A percentile compares a stretch with the other conserved stretches of the same genome.
phyloP scores from a whole-genome alignment of 2,888 invertebrate species.

The Gymnocheta viridis region DNA sequence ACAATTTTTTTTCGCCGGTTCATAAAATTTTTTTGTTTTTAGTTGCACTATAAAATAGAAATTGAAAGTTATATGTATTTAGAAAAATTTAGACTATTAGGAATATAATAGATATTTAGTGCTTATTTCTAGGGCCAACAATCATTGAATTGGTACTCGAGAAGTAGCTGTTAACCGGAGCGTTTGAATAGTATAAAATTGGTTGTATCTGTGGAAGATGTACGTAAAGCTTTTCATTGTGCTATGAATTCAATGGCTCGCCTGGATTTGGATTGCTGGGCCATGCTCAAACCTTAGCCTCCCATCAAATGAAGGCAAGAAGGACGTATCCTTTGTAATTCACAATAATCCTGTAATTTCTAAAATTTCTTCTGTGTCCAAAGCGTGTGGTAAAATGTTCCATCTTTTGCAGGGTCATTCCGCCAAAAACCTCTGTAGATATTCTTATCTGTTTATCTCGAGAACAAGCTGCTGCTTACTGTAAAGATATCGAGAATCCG shows the following conservation, averaged over 20 bases:
- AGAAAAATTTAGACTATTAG: too few species aligned
- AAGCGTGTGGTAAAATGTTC: slow-evolving; percentile 93
- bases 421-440: slow-evolving; percentile 94
- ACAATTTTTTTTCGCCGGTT: too few species aligned
- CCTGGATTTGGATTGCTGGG: slow-evolving; percentile 90
- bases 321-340: slow-evolving; percentile 93
- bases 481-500: slow-evolving; percentile 96
- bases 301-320: slow-evolving; percentile 93
- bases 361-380: slow-evolving; percentile 92
- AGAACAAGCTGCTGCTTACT: slow-evolving; percentile 97
- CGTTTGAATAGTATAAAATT: slow-evolving; percentile 88
- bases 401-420: slow-evolving; percentile 91
- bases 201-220: slow-evolving; percentile 91
- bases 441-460: slow-evolving; percentile 94
- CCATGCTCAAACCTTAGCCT: slow-evolving; percentile 92
- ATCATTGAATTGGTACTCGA: slow-evolving; percentile 93
- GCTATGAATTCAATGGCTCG: slow-evolving; percentile 94
- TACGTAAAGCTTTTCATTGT: slow-evolving; percentile 91
- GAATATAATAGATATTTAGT: too few species aligned
- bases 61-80: too few species aligned
- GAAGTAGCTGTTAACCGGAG: slow-evolving; percentile 92
- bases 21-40: too few species aligned
- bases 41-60: too few species aligned
- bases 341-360: slow-evolving; percentile 93
- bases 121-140: too few species aligned